Percentiles rank a stretch among this genome's conserved stretches.
These are phyloP conservation scores for Phragmatobia fuliginosa DNA, from an alignment of 2,888 invertebrate genomes.

Conservation along the genomic window DNA sequence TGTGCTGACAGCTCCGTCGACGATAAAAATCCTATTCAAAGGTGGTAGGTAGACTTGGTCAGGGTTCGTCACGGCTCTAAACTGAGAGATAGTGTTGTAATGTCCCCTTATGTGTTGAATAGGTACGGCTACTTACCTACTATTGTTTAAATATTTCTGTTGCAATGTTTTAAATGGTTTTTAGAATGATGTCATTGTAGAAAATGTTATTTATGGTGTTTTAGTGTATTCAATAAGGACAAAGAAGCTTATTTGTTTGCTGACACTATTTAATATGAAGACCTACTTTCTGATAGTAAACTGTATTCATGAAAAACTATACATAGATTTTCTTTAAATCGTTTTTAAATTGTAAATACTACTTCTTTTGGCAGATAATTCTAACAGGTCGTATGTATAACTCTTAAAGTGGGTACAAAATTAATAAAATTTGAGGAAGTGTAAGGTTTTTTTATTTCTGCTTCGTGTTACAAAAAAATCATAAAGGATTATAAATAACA, in stretches of 20 bases:
- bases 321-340: background rate
- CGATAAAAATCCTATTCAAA: constrained; percentile 73
- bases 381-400: too few species aligned
- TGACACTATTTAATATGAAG: background rate
- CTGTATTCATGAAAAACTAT: background rate
- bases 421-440: background rate
- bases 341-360: too few species aligned
- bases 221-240: background rate
- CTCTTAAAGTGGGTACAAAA: background rate
- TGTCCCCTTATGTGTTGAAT: constrained; percentile 41
- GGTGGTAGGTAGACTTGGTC: constrained; percentile 60
- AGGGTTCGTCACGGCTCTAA: constrained; percentile 62
- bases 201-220: background rate
- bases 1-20: constrained; percentile 64
- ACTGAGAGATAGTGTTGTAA: constrained; percentile 51
- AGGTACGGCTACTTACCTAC: constrained; percentile 37
- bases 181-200: constrained; percentile 5
- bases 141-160: constrained; percentile 26
- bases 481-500: background rate
- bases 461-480: background rate
- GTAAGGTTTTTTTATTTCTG: background rate
- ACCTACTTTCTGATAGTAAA: background rate
- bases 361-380: too few species aligned
- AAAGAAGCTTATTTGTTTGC: background rate
- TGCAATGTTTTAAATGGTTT: constrained; percentile 14